Percentiles rank a stretch among this genome's conserved stretches.
Evolutionary conservation across 2,797 vertebrate species (phyloP).

Genomic region (Balearica regulorum): DNA sequence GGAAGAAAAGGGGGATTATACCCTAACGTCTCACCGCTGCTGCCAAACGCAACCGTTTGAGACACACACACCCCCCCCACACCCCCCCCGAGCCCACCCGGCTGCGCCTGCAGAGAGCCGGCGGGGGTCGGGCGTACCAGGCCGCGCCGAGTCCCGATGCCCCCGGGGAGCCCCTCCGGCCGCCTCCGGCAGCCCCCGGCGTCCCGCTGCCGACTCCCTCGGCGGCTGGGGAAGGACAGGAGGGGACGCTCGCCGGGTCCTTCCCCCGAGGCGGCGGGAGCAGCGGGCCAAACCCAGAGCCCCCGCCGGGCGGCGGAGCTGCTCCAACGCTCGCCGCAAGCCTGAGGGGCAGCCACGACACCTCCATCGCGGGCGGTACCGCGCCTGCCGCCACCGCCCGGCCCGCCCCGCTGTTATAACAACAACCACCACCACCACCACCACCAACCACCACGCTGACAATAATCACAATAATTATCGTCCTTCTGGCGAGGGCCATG

Average conservation of each 20-base stretch:
- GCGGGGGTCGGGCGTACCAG: accelerated
- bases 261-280: neutral
- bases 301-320: too few species aligned
- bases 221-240: neutral
- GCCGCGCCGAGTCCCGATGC: neutral
- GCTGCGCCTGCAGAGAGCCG: neutral
- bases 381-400: neutral
- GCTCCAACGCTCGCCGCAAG: too few species aligned
- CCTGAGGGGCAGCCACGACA: neutral
- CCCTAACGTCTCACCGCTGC: neutral
- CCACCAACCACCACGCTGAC: neutral
- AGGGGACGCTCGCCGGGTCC: neutral
- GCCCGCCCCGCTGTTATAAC: neutral
- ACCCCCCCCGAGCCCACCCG: too few species aligned
- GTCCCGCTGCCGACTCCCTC: neutral
- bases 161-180: neutral
- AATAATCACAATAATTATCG: neutral
- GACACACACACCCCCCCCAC: neutral
- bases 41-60: neutral
- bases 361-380: neutral
- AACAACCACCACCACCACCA: neutral
- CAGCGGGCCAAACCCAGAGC: too few species aligned
- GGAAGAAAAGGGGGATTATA: neutral
- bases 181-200: too few species aligned
- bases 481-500: neutral